phyloP scores from a whole-genome alignment of 2,797 vertebrate genomes.

The Diplodus sargus region DNA sequence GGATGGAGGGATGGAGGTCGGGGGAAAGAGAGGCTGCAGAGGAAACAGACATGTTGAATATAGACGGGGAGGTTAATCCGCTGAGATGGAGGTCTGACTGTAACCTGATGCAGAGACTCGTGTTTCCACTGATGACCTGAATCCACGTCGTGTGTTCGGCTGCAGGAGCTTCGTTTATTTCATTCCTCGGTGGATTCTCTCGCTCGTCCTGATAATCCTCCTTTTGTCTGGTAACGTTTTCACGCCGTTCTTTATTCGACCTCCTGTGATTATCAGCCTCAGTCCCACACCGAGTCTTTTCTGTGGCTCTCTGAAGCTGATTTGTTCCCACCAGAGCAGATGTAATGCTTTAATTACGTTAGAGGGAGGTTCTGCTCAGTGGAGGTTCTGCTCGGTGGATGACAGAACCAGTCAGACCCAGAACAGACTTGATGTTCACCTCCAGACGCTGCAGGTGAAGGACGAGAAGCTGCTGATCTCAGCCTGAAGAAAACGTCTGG shows the following conservation, averaged over 20 bases:
- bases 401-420: too few relatives aligned
- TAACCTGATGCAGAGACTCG: constrained; percentile 66
- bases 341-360: neutral
- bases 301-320: neutral
- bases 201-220: constrained; percentile 21
- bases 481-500: too few relatives aligned
- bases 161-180: neutral
- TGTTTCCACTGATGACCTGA: constrained; percentile 61
- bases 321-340: too few relatives aligned
- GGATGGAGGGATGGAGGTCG: too few relatives aligned
- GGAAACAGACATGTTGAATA: constrained; percentile 36
- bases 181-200: neutral
- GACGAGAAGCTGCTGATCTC: too few relatives aligned
- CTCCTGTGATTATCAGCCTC: neutral
- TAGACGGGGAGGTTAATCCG: neutral
- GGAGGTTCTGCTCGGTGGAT: neutral
- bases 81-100: constrained; percentile 48
- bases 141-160: constrained; percentile 7
- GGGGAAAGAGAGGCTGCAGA: constrained; percentile 13
- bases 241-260: neutral
- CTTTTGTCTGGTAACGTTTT: constrained; percentile 13
- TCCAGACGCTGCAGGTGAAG: too few relatives aligned
- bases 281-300: neutral
- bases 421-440: too few relatives aligned
- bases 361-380: neutral